phyloP scores from a whole-genome alignment of 1,140 invertebrate species.

The Rhopalosiphum padi region DNA sequence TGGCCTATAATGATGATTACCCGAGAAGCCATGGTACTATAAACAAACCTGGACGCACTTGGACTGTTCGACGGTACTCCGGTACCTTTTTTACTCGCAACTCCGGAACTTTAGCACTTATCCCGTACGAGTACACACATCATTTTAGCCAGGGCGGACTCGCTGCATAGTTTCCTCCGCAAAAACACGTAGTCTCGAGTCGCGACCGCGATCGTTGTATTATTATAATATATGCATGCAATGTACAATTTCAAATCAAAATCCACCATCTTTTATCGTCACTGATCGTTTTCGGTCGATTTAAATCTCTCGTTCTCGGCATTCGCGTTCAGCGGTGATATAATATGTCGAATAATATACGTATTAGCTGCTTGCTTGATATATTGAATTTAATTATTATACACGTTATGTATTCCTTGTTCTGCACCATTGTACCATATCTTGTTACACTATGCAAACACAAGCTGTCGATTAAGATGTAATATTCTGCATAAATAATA shows the following conservation, averaged over 20 bases:
- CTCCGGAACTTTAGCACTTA: background rate
- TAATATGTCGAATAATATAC: background rate
- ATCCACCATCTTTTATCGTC: background rate
- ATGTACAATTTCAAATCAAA: background rate
- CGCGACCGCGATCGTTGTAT: background rate
- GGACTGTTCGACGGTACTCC: background rate
- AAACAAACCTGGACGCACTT: background rate
- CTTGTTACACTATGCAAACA: background rate
- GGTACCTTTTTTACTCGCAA: background rate
- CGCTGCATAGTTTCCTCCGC: background rate
- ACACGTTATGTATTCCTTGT: background rate
- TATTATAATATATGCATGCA: background rate
- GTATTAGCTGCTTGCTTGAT: background rate
- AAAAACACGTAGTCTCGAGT: background rate
- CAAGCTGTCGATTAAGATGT: conserved; percentile 3
- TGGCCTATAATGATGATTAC: background rate
- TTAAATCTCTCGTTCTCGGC: background rate
- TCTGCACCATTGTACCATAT: background rate
- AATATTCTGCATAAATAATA: conserved; percentile 17
- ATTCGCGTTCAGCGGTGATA: background rate
- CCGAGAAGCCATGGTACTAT: background rate
- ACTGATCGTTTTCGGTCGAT: background rate
- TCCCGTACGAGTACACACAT: background rate
- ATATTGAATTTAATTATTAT: background rate
- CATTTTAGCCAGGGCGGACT: background rate